Conservation (phyloP, 1,140 invertebrate species). For the Bilobella aurantiaca region DNA sequence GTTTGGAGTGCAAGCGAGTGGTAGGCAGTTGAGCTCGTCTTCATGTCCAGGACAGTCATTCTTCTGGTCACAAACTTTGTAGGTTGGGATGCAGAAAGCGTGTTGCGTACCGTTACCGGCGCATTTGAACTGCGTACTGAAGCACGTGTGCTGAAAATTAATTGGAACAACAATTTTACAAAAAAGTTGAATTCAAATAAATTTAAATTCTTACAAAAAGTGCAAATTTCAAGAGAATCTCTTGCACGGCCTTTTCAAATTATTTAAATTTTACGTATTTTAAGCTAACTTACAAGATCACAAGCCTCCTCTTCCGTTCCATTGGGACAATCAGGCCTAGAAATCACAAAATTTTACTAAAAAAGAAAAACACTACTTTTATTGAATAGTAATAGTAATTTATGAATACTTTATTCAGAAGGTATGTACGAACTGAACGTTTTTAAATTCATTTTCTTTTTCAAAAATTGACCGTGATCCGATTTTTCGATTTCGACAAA, state of each 20-base stretch:
- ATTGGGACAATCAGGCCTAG: constrained; percentile 43
- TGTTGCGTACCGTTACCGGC: constrained; percentile 37
- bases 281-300: constrained; percentile 43
- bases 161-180: neutral
- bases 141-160: constrained; percentile 43
- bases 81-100: constrained; percentile 44
- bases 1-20: constrained; percentile 49
- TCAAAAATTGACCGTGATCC: neutral
- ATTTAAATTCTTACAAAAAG: neutral
- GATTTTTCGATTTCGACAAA: no score
- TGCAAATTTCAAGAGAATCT: no score
- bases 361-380: neutral
- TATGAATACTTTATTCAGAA: no score
- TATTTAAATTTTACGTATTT: no score
- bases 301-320: constrained; percentile 47
- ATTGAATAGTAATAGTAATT: no score
- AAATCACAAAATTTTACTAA: neutral
- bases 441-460: no score
- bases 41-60: constrained; percentile 46
- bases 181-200: neutral
- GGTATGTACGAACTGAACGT: no score
- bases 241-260: neutral
- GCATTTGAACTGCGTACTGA: constrained; percentile 47
- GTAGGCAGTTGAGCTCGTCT: constrained; percentile 58
- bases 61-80: constrained; percentile 28